These are phyloP conservation scores for Zeus faber DNA, from an alignment of 2,113 vertebrate species.

Conservation along the genomic window DNA sequence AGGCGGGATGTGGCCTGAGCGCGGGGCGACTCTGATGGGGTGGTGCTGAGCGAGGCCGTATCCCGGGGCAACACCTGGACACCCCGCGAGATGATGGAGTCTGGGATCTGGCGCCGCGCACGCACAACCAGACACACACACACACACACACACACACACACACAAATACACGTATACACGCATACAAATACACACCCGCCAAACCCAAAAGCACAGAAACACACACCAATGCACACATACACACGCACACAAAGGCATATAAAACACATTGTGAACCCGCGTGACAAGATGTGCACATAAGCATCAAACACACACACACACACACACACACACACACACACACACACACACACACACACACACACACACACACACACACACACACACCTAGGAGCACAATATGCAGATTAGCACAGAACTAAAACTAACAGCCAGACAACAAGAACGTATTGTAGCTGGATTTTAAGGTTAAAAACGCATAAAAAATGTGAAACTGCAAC, in stretches of 20 bases:
- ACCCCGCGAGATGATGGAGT: constrained; percentile 97
- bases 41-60: constrained; percentile 97
- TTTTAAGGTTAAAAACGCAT: too few species aligned
- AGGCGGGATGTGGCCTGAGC: constrained; percentile 98
- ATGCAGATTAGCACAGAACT: background rate
- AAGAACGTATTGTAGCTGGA: too few species aligned
- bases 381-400: background rate
- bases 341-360: background rate
- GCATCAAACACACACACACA: background rate
- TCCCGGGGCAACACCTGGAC: constrained; percentile 98
- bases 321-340: background rate
- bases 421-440: background rate
- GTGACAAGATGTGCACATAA: too few species aligned
- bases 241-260: background rate
- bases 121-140: constrained; percentile 15
- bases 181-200: constrained; percentile 8
- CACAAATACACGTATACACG: constrained; percentile 20
- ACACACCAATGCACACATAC: background rate
- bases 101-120: constrained; percentile 86
- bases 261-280: background rate
- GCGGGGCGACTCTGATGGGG: constrained; percentile 96
- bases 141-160: constrained; percentile 16
- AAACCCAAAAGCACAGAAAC: background rate
- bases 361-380: background rate
- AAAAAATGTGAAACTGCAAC: too few species aligned